Evolutionary conservation across 2,113 vertebrate species (phyloP).

Genomic region (Pseudopodoces humilis): DNA sequence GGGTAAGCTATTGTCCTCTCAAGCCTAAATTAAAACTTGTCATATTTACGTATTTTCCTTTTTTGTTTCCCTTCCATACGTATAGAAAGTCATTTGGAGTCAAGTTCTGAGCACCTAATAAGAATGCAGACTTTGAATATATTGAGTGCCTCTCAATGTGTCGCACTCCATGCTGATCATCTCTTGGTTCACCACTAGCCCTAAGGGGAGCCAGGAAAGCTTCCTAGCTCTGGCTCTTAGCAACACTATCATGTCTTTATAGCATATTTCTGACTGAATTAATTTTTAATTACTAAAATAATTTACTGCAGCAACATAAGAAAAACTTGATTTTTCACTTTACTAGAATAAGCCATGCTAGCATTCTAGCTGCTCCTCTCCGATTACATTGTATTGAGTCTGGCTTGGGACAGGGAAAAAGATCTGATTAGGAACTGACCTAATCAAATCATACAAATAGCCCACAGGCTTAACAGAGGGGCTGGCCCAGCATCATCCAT

Average conservation of each 20-base stretch:
- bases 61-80: background rate
- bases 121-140: background rate
- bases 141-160: background rate
- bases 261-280: background rate
- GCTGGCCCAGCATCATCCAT: background rate
- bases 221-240: background rate
- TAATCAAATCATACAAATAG: conserved; percentile 52
- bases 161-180: background rate
- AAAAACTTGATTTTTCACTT: conserved; percentile 29
- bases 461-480: conserved; percentile 10
- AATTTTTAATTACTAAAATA: conserved; percentile 19
- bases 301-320: background rate
- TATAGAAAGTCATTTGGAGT: background rate
- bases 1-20: background rate
- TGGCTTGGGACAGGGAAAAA: conserved; percentile 24
- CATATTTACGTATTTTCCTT: background rate
- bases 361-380: conserved; percentile 2
- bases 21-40: background rate
- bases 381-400: conserved; percentile 9
- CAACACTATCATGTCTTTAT: background rate
- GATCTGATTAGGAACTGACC: conserved; percentile 44
- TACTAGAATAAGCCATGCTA: background rate
- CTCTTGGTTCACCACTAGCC: background rate
- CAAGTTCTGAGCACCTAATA: background rate
- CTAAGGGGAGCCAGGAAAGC: background rate